These are phyloP conservation scores for Perdix hodgsoniae DNA, from an alignment of 2,797 vertebrate species.

Conservation along the genomic window DNA sequence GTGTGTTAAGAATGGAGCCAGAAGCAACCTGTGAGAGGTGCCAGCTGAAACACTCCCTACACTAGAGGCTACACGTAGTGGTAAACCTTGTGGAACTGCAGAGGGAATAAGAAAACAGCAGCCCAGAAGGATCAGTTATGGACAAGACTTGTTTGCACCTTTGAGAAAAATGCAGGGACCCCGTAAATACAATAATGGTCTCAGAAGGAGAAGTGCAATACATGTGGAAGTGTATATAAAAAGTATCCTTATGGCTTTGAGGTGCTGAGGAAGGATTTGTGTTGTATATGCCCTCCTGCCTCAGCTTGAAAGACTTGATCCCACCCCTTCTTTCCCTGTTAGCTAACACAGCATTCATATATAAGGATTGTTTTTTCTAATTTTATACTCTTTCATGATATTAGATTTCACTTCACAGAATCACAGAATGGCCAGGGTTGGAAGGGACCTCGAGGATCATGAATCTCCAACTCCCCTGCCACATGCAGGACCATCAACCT, in stretches of 20 bases:
- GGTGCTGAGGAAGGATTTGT: background rate
- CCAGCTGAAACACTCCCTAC: background rate
- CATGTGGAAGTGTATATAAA: background rate
- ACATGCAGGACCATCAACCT: too few relatives aligned
- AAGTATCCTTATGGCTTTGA: background rate
- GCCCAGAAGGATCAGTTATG: background rate
- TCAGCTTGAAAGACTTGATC: background rate
- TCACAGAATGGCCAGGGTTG: too few relatives aligned
- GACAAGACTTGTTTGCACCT: background rate
- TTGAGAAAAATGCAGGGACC: fast-evolving
- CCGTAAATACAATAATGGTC: background rate
- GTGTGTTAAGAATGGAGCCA: slow-evolving; percentile 56
- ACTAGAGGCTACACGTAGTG: fast-evolving
- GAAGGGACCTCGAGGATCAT: too few relatives aligned
- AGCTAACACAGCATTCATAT: background rate
- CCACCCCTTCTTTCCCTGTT: background rate
- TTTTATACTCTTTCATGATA: background rate
- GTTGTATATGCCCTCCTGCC: background rate
- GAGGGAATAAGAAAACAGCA: background rate
- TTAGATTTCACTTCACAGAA: background rate
- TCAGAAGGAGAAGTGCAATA: background rate
- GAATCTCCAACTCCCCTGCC: too few relatives aligned
- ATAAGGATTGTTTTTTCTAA: background rate
- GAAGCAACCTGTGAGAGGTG: background rate
- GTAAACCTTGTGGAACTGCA: background rate